Evolutionary conservation across 2,888 invertebrate species (phyloP), one percentile per base, ranked within the genome.

Genomic region (Acanthosepion lycidas): DNA sequence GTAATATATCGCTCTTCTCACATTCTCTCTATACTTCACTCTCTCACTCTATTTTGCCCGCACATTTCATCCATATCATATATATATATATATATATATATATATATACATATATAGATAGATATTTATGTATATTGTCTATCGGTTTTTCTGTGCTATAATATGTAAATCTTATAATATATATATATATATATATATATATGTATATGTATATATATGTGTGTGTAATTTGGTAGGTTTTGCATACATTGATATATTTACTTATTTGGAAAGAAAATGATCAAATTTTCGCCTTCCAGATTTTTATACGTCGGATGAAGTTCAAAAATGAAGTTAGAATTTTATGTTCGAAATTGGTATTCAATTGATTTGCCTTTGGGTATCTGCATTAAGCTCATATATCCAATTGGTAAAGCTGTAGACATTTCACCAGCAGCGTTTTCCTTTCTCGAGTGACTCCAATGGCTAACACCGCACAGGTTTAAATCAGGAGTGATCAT

Each of bases 291-390:
- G 8, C 12, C 23, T 78, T n/a, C 12, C 33, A 18, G 18, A 78
- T 78, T 78, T 78, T n/a, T 33, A 3, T 12, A 78, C 78, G 23
- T 12, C 9, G 33, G 78, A 78, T 78, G n/a, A 78, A 78, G 18
- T 78, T 78, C n/a, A n/a, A n/a, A 33, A 78, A 78, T 78, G 15
- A 78, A n/a, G n/a, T 78, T 78, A 33, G 12, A 15, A n/a, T 33
- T n/a, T 78, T 78, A 78, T 78, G 78, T 78, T 78, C n/a, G n/a
- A 33, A 78, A 78, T 78, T 78, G n/a, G 78, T 78, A 78, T 78
- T 78, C n/a, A 33, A n/a, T n/a, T 78, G 12, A 33, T 15, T 78
- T 78, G 78, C 78, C 78, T n/a, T 78, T n/a, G 78, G 78, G 6
- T 15, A 8, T 78, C n/a, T 78, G n/a, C n/a, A 5, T 78, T 78